Evolutionary conservation across 2,888 invertebrate genomes (phyloP).

Genomic region (Linhomoeus sp.): DNA sequence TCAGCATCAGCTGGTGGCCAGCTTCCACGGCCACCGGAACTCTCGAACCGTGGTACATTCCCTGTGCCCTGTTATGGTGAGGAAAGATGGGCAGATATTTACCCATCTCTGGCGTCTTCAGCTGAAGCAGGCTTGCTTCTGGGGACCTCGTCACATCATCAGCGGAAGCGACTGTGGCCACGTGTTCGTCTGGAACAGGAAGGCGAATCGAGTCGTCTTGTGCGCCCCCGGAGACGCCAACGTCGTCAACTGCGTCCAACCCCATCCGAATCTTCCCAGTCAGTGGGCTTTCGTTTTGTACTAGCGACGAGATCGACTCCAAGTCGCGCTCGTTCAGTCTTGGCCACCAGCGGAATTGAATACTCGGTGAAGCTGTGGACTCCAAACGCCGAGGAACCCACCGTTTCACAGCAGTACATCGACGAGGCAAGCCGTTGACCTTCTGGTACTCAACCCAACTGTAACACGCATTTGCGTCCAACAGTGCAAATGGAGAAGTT

Average conservation of each 20-base stretch:
- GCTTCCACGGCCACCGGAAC: constrained; percentile 57
- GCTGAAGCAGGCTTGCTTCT: constrained; percentile 68
- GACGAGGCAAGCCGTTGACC: background rate
- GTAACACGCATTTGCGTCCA: too few relatives aligned
- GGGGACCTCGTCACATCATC: constrained; percentile 58
- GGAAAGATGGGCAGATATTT: background rate
- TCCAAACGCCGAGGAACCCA: constrained; percentile 38
- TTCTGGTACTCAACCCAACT: too few relatives aligned
- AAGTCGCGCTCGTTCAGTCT: too few relatives aligned
- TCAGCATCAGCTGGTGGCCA: constrained; percentile 39
- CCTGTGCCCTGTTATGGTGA: background rate
- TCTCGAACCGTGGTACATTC: constrained; percentile 37
- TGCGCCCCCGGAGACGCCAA: constrained; percentile 57
- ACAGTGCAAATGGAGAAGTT: too few relatives aligned
- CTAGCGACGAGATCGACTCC: too few relatives aligned
- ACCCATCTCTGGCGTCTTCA: constrained; percentile 1
- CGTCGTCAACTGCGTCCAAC: constrained; percentile 59
- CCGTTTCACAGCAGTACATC: background rate
- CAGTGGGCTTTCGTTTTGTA: too few relatives aligned
- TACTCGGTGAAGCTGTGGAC: constrained; percentile 66
- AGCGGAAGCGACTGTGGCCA: constrained; percentile 76
- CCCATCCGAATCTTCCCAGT: constrained; percentile 45
- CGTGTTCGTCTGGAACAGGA: constrained; percentile 58
- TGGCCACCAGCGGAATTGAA: constrained; percentile 69
- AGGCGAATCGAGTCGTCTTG: constrained; percentile 45